Conservation (phyloP, 2,888 invertebrate genomes). For the Bibio marci region DNA sequence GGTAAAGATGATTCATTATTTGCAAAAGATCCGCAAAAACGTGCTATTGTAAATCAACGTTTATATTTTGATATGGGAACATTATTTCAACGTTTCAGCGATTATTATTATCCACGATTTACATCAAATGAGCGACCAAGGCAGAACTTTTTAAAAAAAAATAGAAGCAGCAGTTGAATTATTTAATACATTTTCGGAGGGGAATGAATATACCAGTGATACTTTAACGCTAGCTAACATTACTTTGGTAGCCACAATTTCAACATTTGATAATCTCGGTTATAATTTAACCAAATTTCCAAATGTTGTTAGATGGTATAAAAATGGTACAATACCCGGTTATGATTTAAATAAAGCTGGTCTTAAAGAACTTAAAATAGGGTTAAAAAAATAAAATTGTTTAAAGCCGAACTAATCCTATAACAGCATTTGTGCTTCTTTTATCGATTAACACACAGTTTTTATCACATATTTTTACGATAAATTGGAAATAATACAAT, state of each 20-base stretch:
- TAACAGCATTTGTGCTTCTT: no score
- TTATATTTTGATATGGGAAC: conserved; percentile 67
- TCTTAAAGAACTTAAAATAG: no score
- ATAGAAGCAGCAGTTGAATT: conserved; percentile 41
- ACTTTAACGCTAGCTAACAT: conserved; percentile 56
- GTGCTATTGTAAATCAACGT: conserved; percentile 61
- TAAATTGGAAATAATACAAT: no score
- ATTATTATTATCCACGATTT: conserved; percentile 49
- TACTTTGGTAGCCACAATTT: conserved; percentile 45
- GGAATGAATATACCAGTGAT: conserved; percentile 46
- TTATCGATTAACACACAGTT: no score
- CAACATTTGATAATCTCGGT: conserved; percentile 47
- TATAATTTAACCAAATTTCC: conserved; percentile 50
- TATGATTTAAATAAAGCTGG: conserved; percentile 43
- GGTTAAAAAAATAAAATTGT: no score
- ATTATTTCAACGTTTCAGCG: conserved; percentile 48
- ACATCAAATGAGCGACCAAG: conserved; percentile 44
- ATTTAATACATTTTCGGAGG: conserved; percentile 45
- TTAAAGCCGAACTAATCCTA: no score
- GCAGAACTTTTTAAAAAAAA: conserved; percentile 46
- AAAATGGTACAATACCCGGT: conserved; percentile 35
- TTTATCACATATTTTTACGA: no score
- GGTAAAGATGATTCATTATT: conserved; percentile 55
- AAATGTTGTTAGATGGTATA: conserved; percentile 48
- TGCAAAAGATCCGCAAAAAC: conserved; percentile 59